A percentile compares a stretch with the other conserved stretches of the same genome.
Conservation (phyloP, 2,888 invertebrate species). For the Macrophya annulata region DNA sequence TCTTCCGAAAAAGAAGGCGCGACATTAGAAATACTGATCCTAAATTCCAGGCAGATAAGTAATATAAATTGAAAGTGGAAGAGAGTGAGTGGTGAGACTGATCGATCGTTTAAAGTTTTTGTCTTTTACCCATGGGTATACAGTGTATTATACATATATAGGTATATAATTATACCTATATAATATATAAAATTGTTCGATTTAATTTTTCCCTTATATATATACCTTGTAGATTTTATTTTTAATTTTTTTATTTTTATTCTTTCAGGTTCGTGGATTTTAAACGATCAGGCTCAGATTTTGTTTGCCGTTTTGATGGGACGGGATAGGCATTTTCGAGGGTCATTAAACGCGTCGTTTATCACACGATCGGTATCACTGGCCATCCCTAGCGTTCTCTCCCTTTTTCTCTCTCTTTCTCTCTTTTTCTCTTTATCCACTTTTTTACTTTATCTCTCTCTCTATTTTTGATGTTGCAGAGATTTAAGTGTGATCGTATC, state of each 20-base stretch:
- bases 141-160: too few relatives aligned
- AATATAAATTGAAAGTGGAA: not conserved
- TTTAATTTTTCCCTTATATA: not conserved
- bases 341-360: conserved; percentile 14
- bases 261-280: not conserved
- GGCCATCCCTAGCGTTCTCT: not conserved
- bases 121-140: not conserved
- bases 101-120: not conserved
- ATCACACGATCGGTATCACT: not conserved
- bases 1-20: too few relatives aligned
- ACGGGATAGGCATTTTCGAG: conserved; percentile 1
- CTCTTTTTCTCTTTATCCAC: not conserved
- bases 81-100: not conserved
- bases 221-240: not conserved
- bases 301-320: not conserved
- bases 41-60: too few relatives aligned
- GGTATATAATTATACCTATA: not conserved
- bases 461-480: not conserved
- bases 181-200: not conserved
- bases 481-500: not conserved
- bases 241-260: not conserved
- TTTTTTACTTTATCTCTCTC: not conserved
- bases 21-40: too few relatives aligned
- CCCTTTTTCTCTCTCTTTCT: not conserved
- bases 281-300: not conserved